A percentile compares a stretch with the other conserved stretches of the same genome.
Conservation (phyloP, 2,113 vertebrate species). For the Brachyhypopomus occidentalis region DNA sequence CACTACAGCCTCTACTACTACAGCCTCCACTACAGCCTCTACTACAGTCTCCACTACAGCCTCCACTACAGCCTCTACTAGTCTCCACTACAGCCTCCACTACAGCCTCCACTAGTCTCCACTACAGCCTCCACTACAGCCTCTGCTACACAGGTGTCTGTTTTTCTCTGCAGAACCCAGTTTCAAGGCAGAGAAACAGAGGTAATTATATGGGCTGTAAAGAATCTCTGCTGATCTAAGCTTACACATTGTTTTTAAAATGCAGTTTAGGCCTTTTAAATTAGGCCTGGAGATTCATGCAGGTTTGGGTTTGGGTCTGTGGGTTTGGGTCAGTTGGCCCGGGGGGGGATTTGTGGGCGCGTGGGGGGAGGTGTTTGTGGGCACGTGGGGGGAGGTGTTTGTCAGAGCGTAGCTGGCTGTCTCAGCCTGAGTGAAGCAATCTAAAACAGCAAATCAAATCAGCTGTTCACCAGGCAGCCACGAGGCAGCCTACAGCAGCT, state of each 20-base stretch:
- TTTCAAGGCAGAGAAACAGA: too few species aligned
- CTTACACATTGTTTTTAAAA: neutral
- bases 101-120: too few species aligned
- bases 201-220: neutral
- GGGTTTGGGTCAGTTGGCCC: too few species aligned
- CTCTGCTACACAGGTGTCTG: neutral
- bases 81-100: too few species aligned
- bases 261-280: neutral
- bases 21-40: too few species aligned
- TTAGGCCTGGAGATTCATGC: neutral
- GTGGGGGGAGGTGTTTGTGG: neutral
- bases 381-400: conserved; percentile 25
- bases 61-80: too few species aligned
- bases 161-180: neutral
- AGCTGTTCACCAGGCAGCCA: conserved; percentile 24
- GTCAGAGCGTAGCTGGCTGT: conserved; percentile 20
- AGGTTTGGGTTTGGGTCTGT: neutral
- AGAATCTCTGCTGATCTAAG: neutral
- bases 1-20: too few species aligned
- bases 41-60: too few species aligned
- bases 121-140: too few species aligned
- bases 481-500: too few species aligned
- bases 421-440: neutral
- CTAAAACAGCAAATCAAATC: conserved; percentile 51
- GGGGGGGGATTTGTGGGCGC: too few species aligned